Evolutionary conservation across 2,888 invertebrate genomes (phyloP).

Genomic region (Caenorhabditis sinica): DNA sequence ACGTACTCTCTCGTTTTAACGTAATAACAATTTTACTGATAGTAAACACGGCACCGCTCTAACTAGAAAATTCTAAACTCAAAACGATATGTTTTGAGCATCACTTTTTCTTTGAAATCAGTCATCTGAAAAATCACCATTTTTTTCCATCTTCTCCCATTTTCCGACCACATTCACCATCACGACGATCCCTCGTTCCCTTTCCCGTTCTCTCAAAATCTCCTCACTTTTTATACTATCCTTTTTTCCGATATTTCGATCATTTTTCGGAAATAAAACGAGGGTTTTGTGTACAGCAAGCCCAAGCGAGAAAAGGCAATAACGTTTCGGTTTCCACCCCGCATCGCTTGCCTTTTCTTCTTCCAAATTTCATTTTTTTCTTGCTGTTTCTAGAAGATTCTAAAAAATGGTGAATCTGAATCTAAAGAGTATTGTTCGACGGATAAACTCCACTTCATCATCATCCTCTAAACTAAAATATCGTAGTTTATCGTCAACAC

Average conservation of each 20-base stretch:
- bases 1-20: too few relatives aligned
- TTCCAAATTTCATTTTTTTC: neutral
- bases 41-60: too few relatives aligned
- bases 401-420: slow-evolving; percentile 55
- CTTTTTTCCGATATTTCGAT: slow-evolving; percentile 10
- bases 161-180: slow-evolving; percentile 44
- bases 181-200: slow-evolving; percentile 9
- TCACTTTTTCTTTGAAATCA: neutral
- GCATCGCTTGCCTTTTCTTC: neutral
- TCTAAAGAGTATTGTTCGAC: slow-evolving; percentile 48
- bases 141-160: neutral
- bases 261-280: slow-evolving; percentile 63
- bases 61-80: too few relatives aligned
- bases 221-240: slow-evolving; percentile 3
- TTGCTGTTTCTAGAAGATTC: neutral
- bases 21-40: too few relatives aligned
- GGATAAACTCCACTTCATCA: slow-evolving; percentile 40
- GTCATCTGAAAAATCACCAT: neutral
- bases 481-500: slow-evolving; percentile 51
- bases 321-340: slow-evolving; percentile 33
- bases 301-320: slow-evolving; percentile 29
- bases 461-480: slow-evolving; percentile 49
- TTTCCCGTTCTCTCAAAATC: neutral
- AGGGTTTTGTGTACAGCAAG: slow-evolving; percentile 26
- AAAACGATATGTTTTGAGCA: neutral